A percentile compares a stretch with the other conserved stretches of the same genome.
Evolutionary conservation across 1,140 invertebrate genomes (phyloP).

Genomic region (Achroia grisella): DNA sequence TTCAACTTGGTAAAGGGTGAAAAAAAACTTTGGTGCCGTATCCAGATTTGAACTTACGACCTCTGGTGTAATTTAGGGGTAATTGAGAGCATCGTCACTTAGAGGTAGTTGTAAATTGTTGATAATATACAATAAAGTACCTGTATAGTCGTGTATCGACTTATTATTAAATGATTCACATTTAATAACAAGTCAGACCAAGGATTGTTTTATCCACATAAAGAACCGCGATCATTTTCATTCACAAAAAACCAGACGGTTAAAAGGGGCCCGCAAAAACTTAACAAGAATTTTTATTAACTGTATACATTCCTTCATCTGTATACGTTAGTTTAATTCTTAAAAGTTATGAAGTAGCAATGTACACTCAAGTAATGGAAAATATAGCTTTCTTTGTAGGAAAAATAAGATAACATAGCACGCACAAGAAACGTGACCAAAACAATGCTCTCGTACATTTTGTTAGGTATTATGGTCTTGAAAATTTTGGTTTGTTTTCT

Average conservation of each 20-base stretch:
- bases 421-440: constrained; percentile 11
- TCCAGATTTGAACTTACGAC: neutral
- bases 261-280: constrained; percentile 8
- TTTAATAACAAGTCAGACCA: constrained; percentile 19
- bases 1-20: too few species aligned
- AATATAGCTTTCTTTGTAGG: constrained; percentile 8
- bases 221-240: constrained; percentile 18
- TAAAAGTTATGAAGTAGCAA: neutral
- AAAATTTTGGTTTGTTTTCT: too few species aligned
- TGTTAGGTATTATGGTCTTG: too few species aligned
- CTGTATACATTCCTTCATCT: neutral
- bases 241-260: constrained; percentile 26
- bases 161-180: constrained; percentile 22
- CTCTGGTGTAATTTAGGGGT: too few species aligned
- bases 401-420: constrained; percentile 4
- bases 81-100: too few species aligned
- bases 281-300: neutral
- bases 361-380: neutral
- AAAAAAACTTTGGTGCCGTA: too few species aligned
- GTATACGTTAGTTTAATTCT: neutral
- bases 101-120: too few species aligned
- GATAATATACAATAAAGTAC: too few species aligned
- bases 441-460: neutral
- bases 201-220: constrained; percentile 10
- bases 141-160: neutral